phyloP scores from a whole-genome alignment of 2,888 invertebrate genomes.

The Clepsis dumicolana region DNA sequence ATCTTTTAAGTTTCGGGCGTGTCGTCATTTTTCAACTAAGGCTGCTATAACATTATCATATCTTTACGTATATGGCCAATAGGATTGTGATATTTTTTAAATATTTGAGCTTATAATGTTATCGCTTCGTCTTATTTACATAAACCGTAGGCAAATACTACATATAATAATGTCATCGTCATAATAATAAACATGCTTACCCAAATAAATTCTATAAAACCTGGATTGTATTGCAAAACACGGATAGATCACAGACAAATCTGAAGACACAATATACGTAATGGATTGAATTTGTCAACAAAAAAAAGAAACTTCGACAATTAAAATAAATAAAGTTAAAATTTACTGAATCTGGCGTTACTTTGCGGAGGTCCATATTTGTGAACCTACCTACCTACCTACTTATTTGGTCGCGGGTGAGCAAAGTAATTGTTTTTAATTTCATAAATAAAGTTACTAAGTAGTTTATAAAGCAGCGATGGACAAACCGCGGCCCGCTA shows the following conservation, averaged over 20 bases:
- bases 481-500: no score
- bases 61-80: background rate
- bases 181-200: constrained; percentile 1
- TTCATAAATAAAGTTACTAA: no score
- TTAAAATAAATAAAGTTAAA: no score
- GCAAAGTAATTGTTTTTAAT: no score
- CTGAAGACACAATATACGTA: background rate
- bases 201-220: background rate
- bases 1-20: constrained; percentile 7
- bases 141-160: background rate
- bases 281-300: no score
- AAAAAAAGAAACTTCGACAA: no score
- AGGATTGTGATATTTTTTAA: background rate
- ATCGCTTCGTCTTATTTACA: background rate
- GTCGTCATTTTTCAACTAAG: constrained; percentile 12
- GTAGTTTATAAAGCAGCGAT: no score
- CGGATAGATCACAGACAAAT: background rate
- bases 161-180: background rate
- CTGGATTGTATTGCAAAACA: background rate
- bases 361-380: no score
- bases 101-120: background rate
- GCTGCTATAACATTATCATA: constrained; percentile 12
- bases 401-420: no score
- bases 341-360: no score
- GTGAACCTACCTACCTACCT: no score